Conservation (phyloP, 2,797 vertebrate species). For the Gymnocypris eckloni region DNA sequence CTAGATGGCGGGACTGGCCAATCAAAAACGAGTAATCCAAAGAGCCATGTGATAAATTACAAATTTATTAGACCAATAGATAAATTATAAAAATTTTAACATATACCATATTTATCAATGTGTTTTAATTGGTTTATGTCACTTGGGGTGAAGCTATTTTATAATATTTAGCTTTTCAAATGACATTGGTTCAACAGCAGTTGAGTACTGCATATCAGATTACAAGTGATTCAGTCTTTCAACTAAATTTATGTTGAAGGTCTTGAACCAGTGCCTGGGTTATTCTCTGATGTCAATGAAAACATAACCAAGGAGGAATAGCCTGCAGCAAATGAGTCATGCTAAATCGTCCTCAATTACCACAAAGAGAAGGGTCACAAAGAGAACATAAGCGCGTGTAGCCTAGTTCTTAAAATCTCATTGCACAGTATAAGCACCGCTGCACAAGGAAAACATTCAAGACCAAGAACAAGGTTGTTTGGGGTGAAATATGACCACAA, state of each 20-base stretch:
- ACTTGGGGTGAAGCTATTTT: neutral
- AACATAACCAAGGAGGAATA: conserved; percentile 23
- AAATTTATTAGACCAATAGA: neutral
- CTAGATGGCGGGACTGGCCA: neutral
- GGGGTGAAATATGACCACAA: neutral
- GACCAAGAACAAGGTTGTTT: neutral
- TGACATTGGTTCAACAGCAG: neutral
- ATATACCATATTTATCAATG: neutral
- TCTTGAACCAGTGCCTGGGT: conserved; percentile 10
- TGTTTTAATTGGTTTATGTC: neutral
- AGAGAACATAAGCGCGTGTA: conserved; percentile 17
- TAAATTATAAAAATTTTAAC: neutral
- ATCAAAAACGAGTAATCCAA: conserved; percentile 1
- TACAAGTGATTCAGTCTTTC: conserved; percentile 22
- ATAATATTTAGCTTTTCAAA: conserved; percentile 1
- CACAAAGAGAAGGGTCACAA: conserved; percentile 10
- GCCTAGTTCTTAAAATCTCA: conserved; percentile 2
- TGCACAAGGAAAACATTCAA: neutral
- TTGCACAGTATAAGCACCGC: neutral
- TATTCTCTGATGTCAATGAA: conserved; percentile 21
- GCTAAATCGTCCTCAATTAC: neutral
- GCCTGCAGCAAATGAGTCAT: conserved; percentile 33
- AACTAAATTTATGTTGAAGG: conserved; percentile 7
- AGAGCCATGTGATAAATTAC: neutral
- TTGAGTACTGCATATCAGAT: conserved; percentile 7